Base-by-base conservation (phyloP, 2,797 vertebrate species). In the Microtus californicus region DNA sequence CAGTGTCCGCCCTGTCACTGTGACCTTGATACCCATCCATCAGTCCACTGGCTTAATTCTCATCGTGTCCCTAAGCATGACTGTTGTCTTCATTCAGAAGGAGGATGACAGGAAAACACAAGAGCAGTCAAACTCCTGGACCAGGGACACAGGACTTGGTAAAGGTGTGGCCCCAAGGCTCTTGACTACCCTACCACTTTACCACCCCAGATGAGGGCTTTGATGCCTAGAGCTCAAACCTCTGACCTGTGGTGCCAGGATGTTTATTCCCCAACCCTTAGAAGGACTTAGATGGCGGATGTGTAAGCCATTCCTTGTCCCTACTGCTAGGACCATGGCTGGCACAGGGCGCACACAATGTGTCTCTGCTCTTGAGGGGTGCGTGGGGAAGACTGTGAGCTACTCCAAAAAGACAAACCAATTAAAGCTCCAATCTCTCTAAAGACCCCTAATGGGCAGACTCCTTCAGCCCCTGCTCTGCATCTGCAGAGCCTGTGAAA, bases 291-390 rank as follows among this genome's bases (percentile, higher is more conserved):
- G 23, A 40, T 2, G 40, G 7, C 65, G 29, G 14, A 43, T 4
- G 23, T 23, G 0, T n/a, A 1, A 37, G 14, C 87, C 14, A 45
- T 19, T 80, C 12, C 31, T n/a, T 23, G 19, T 6, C 59, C 15
- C 31, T 0, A 0, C 7, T 14, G 37, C 51, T 19, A 5, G 31
- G 40, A 25, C 14, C 0, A 23, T 0, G 15, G 27, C 78, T 21
- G 5, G 12, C 5, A 2, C 19, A 1, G 0, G 0, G 23, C 0
- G 12, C 3, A 1, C 23, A 21, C 51, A 43, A 1, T 13, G 34
- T 21, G 13, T 56, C 34, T 73, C 77, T n/a, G 29, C 23, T 40
- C 27, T 6, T 8, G 54, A 15, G 14, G 73, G 21, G n/a, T 34
- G 43, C 51, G 61, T 37, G 40, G 23, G 19, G 34, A 29, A 80